Evolutionary conservation across 2,113 vertebrate genomes (phyloP).

Genomic region (Vireo altiloquus): DNA sequence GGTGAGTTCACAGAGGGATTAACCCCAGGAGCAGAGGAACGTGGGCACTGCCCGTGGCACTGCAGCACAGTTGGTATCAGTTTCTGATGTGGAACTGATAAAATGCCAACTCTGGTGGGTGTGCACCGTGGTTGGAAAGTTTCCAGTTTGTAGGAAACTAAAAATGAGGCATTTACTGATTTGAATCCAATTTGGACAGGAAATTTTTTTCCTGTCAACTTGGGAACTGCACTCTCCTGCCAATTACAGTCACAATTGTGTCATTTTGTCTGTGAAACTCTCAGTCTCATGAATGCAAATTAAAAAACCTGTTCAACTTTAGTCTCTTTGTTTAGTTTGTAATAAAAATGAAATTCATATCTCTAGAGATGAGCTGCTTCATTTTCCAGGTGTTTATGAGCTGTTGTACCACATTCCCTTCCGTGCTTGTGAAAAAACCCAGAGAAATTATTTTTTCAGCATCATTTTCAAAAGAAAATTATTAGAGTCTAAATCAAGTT

Average conservation of each 20-base stretch:
- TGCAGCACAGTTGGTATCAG: neutral
- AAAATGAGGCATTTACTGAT: neutral
- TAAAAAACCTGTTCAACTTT: neutral
- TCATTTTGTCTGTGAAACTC: neutral
- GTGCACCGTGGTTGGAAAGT: neutral
- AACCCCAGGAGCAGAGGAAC: neutral
- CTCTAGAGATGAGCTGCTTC: neutral
- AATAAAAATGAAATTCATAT: neutral
- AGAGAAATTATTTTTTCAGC: neutral
- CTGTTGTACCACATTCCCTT: neutral
- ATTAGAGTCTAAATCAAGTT: neutral
- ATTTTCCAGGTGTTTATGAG: neutral
- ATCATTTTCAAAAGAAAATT: neutral
- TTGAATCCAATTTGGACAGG: conserved; percentile 7
- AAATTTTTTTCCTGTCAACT: conserved; percentile 1
- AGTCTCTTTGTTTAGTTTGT: neutral
- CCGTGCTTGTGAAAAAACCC: neutral
- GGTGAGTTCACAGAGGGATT: neutral
- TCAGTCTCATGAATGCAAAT: neutral
- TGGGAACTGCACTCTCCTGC: neutral
- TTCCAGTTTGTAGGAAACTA: conserved; percentile 9
- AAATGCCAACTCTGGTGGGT: neutral
- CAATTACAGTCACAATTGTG: neutral
- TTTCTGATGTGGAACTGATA: neutral
- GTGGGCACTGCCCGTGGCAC: neutral